A percentile compares a stretch with the other conserved stretches of the same genome.
phyloP scores from a whole-genome alignment of 2,888 invertebrate species.

The Eueremaeus valkanovi region DNA sequence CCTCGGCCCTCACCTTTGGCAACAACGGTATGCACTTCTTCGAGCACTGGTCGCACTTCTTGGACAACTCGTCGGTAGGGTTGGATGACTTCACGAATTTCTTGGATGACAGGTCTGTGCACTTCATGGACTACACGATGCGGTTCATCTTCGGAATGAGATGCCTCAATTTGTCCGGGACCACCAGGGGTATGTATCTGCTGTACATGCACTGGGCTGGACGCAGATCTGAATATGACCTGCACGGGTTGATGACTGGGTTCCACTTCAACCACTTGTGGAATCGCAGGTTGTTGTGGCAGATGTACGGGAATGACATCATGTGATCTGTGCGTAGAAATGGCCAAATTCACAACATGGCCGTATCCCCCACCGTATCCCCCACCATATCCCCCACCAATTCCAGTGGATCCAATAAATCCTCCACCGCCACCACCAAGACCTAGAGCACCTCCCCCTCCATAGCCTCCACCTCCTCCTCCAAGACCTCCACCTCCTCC shows the following conservation, averaged over 20 bases:
- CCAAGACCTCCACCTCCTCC: neutral
- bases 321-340: neutral
- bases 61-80: too few species aligned
- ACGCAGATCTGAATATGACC: conserved; percentile 17
- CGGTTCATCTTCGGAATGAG: conserved; percentile 14
- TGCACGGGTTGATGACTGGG: neutral
- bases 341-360: too few species aligned
- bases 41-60: too few species aligned
- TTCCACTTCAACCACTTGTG: conserved; percentile 5
- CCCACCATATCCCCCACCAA: too few species aligned
- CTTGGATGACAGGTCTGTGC: conserved; percentile 21
- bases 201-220: conserved; percentile 9
- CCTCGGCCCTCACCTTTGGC: too few species aligned
- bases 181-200: conserved; percentile 14
- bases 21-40: too few species aligned
- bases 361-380: too few species aligned
- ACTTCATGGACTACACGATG: conserved; percentile 23
- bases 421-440: too few species aligned
- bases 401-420: too few species aligned
- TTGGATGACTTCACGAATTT: too few species aligned
- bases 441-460: too few species aligned
- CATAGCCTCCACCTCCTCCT: neutral
- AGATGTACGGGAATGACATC: neutral
- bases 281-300: neutral
- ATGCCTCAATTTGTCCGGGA: neutral